phyloP scores from a whole-genome alignment of 1,140 invertebrate genomes.

The roundworm (Caenorhabditis elegans) region DNA sequence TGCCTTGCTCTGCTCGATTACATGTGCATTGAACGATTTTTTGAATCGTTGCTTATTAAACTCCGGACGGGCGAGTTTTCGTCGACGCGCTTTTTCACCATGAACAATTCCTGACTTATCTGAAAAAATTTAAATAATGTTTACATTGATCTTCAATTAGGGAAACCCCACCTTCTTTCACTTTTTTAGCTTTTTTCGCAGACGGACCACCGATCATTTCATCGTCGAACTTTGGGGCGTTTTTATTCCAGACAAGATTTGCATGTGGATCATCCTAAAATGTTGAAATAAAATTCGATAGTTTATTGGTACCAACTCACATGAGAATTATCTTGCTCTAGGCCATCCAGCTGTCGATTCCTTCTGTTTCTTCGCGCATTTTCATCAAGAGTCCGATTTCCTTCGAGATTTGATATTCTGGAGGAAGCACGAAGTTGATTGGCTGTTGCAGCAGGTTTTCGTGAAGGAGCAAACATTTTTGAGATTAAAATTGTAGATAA shows the following conservation, averaged over 20 bases:
- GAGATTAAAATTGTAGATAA: no score
- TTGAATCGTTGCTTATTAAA: constrained; percentile 16
- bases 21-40: not conserved
- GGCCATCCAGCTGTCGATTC: not conserved
- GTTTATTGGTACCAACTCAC: not conserved
- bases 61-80: not conserved
- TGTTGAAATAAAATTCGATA: not conserved
- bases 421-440: not conserved
- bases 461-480: not conserved
- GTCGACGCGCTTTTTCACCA: not conserved
- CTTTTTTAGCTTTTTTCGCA: not conserved
- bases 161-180: not conserved
- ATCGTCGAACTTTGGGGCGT: not conserved
- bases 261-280: constrained; percentile 19
- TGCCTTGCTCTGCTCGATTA: not conserved
- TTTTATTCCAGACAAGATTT: not conserved
- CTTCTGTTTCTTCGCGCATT: not conserved
- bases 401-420: constrained; percentile 5
- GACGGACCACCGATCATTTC: not conserved
- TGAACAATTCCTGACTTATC: not conserved
- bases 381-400: constrained; percentile 12
- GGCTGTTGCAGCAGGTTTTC: not conserved
- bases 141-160: not conserved
- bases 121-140: not conserved
- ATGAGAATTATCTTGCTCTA: constrained; percentile 1